Evolutionary conservation across 2,113 vertebrate species (phyloP).

Genomic region (Cephalopholis sonnerati): DNA sequence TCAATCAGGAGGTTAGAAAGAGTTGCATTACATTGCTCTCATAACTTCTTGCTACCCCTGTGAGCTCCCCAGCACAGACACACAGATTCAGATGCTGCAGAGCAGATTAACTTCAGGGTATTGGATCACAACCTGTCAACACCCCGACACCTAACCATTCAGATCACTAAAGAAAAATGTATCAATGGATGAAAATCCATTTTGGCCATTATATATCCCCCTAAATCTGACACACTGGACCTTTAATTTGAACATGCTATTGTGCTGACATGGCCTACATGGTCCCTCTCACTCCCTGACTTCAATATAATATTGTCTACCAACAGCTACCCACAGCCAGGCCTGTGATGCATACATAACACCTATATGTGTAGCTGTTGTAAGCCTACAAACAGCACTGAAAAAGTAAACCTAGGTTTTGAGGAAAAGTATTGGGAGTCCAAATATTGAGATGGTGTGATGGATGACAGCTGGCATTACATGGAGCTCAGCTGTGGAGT

Average conservation of each 20-base stretch:
- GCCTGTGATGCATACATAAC: not conserved
- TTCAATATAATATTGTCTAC: not conserved
- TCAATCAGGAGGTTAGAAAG: not conserved
- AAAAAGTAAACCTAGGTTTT: not conserved
- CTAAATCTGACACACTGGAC: too few relatives aligned
- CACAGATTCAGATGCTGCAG: too few relatives aligned
- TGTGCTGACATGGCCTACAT: not conserved
- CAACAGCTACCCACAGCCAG: too few relatives aligned
- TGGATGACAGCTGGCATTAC: conserved; percentile 40
- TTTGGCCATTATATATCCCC: too few relatives aligned
- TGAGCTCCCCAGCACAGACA: too few relatives aligned
- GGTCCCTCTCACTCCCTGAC: not conserved
- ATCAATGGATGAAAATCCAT: too few relatives aligned
- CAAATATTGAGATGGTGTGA: conserved; percentile 43
- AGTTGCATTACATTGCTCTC: not conserved
- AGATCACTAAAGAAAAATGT: too few relatives aligned
- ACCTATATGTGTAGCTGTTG: not conserved
- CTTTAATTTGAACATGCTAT: too few relatives aligned
- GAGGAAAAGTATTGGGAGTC: conserved; percentile 17
- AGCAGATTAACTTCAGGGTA: too few relatives aligned
- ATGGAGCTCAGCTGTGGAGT: conserved; percentile 64
- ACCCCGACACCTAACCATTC: too few relatives aligned
- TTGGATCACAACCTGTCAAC: too few relatives aligned
- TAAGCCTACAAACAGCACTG: not conserved
- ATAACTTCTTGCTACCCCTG: too few relatives aligned